Percentiles rank a stretch among this genome's conserved stretches.
Conservation (phyloP, 1,140 invertebrate species). For the Brachionus rubens region DNA sequence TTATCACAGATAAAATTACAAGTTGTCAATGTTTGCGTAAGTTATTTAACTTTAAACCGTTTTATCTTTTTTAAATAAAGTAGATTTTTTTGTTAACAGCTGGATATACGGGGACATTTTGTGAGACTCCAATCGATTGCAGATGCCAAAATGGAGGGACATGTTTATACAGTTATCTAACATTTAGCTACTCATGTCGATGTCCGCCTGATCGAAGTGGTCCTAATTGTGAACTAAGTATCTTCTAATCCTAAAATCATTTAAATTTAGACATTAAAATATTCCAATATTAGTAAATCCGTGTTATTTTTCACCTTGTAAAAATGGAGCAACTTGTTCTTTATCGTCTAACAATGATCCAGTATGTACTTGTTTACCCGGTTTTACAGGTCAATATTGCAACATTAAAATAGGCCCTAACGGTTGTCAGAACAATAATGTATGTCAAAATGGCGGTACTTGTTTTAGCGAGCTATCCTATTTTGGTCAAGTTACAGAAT, state of each 20-base stretch:
- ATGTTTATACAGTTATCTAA: conserved; percentile 17
- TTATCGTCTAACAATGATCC: conserved; percentile 15
- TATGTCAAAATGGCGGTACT: conserved; percentile 14
- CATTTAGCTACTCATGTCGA: not conserved
- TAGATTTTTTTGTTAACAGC: not conserved
- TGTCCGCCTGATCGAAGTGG: not conserved
- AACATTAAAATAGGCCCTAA: conserved; percentile 18
- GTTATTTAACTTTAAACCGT: not conserved
- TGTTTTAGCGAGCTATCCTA: conserved; percentile 6
- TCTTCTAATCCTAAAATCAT: not conserved
- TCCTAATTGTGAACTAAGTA: conserved; percentile 25
- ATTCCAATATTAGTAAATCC: not conserved
- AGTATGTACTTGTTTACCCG: conserved; percentile 29
- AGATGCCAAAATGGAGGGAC: conserved; percentile 14
- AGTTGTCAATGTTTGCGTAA: not conserved
- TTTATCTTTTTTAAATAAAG: not conserved
- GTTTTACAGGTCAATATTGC: conserved; percentile 26
- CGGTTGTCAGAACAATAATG: conserved; percentile 11
- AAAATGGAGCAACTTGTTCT: conserved; percentile 13
- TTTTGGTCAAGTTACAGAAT: conserved; percentile 13
- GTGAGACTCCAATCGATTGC: not conserved
- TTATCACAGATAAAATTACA: no score
- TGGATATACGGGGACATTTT: conserved; percentile 21
- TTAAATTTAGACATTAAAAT: not conserved
- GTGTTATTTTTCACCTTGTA: conserved; percentile 10